Evolutionary conservation across 2,797 vertebrate genomes (phyloP).

Genomic region (Remorina albescens): DNA sequence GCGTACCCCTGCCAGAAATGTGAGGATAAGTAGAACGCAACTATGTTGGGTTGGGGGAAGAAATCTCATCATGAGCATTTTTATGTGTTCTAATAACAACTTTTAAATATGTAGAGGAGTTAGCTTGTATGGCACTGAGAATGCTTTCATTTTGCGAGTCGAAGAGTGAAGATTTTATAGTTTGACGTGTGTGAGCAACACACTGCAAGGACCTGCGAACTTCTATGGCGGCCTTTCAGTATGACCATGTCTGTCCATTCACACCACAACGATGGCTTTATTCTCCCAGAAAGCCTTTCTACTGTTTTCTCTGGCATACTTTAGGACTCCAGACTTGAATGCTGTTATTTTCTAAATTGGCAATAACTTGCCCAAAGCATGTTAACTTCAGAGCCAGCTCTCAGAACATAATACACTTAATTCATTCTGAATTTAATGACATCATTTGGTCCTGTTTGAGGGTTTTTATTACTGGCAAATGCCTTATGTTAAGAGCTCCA

Average conservation of each 20-base stretch:
- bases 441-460: slow-evolving; percentile 78
- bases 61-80: neutral
- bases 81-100: slow-evolving; percentile 36
- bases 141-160: slow-evolving; percentile 42
- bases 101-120: slow-evolving; percentile 33
- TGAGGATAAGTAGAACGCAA: slow-evolving; percentile 95
- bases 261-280: slow-evolving; percentile 74
- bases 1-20: slow-evolving; percentile 98
- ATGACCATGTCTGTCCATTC: slow-evolving; percentile 73
- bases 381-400: slow-evolving; percentile 76
- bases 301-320: slow-evolving; percentile 73
- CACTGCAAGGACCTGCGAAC: slow-evolving; percentile 37
- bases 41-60: slow-evolving; percentile 52
- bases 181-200: slow-evolving; percentile 50
- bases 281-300: slow-evolving; percentile 73
- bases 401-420: slow-evolving; percentile 80
- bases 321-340: slow-evolving; percentile 56
- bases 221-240: slow-evolving; percentile 53
- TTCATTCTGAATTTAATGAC: slow-evolving; percentile 82
- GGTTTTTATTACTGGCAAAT: slow-evolving; percentile 77
- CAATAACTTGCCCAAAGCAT: slow-evolving; percentile 74
- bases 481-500: slow-evolving; percentile 66
- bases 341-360: slow-evolving; percentile 80
- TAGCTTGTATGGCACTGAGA: slow-evolving; percentile 10
- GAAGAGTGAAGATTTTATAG: slow-evolving; percentile 43